These are phyloP conservation scores for Steromphala cineraria DNA, from an alignment of 2,888 invertebrate genomes.

Conservation along the genomic window DNA sequence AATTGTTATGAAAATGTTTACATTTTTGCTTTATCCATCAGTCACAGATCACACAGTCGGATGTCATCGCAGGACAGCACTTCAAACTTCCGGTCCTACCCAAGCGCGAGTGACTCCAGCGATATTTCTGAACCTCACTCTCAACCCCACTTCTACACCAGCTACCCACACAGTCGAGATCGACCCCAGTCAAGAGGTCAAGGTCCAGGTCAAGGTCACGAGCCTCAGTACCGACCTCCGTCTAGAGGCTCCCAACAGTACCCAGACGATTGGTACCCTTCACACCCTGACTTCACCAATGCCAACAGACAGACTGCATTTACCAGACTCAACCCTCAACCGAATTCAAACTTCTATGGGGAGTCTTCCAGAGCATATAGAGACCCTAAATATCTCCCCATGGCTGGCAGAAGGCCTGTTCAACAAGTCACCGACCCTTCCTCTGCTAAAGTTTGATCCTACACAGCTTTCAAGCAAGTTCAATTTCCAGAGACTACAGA, in stretches of 20 bases:
- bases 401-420: slow-evolving; percentile 54
- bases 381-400: slow-evolving; percentile 51
- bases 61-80: slow-evolving; percentile 1
- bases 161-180: slow-evolving; percentile 33
- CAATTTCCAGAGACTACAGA: too few relatives aligned
- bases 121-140: slow-evolving; percentile 26
- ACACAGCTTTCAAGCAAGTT: too few relatives aligned
- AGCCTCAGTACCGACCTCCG: slow-evolving; percentile 25
- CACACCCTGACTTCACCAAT: slow-evolving; percentile 6
- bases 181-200: slow-evolving; percentile 35
- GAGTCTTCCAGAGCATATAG: slow-evolving; percentile 54
- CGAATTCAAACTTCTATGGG: slow-evolving; percentile 39
- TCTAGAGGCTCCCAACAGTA: slow-evolving; percentile 1
- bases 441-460: slow-evolving; percentile 64
- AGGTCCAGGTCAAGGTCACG: slow-evolving; percentile 1
- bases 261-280: neutral
- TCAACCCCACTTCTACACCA: slow-evolving; percentile 31
- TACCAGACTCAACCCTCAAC: slow-evolving; percentile 17
- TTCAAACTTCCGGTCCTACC: neutral
- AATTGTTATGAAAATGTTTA: too few relatives aligned
- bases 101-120: slow-evolving; percentile 31
- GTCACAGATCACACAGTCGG: neutral
- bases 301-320: slow-evolving; percentile 2
- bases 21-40: neutral
- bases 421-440: slow-evolving; percentile 55